Base-by-base conservation (phyloP, 2,113 vertebrate genomes). In the Uria aalge region DNA sequence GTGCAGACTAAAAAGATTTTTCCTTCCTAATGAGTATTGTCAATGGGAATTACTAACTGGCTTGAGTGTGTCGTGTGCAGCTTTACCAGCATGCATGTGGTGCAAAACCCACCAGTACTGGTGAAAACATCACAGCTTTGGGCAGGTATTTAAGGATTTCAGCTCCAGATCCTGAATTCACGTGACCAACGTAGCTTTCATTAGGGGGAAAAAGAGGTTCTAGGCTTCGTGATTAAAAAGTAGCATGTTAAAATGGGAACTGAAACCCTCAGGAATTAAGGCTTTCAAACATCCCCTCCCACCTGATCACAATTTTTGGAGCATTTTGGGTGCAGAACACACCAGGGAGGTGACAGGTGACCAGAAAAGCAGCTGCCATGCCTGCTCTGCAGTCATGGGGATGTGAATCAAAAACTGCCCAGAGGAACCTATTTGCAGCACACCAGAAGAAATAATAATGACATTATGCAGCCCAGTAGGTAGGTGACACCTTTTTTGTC, bases 341-440 rank as follows among this genome's bases (percentile, higher is more conserved):
- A 69, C 2, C 27, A 21, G 5, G 22, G 36, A 57, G 52, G 57
- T 83, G 60, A 86, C 43, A 63, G 69, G 57, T 72, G 81, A 83
- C 52, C 67, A 86, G 45, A 90, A 36, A 41, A 84, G 80, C 88
- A 85, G 45, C 45, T 92, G 53, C 60, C 27, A 2, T 50, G 75
- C 11, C 63, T 0, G 0, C 36, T 73, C 63, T 88, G 81, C 59
- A 56, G 76, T 77, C 85, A 34, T 21, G 1, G 3, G 60, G 43
- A 47, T n/a, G 8, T 36, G 78, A 90, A 79, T 79, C 48, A 93
- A 79, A 92, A 93, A 41, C 53, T 88, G 78, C 24, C 67, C 74
- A 71, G 22, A 90, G 24, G 26, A 83, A 83, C 36, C 34, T 48
- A 30, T 69, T n/a, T 76, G 43, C 27, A 89, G 84, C 1, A 5